Evolutionary conservation across 2,797 vertebrate genomes (phyloP).

Genomic region (Pseudotriccus pelzelni): DNA sequence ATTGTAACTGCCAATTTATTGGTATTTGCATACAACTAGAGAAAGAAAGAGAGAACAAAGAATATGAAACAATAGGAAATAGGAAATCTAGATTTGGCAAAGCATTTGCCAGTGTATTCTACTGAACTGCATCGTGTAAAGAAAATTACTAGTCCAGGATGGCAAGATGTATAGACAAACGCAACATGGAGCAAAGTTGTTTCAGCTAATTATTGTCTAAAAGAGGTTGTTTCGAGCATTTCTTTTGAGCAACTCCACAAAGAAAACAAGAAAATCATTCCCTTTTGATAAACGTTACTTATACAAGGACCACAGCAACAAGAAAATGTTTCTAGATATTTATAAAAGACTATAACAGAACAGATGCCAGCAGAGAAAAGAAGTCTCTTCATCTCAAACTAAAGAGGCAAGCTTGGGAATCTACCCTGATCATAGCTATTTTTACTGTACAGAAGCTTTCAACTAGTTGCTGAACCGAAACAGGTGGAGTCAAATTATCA

Average conservation of each 20-base stretch:
- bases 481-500: background rate
- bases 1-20: background rate
- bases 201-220: background rate
- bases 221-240: background rate
- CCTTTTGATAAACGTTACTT: slow-evolving; percentile 3
- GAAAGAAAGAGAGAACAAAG: background rate
- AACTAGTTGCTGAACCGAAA: background rate
- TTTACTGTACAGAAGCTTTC: background rate
- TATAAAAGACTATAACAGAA: slow-evolving; percentile 31
- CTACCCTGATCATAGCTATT: background rate
- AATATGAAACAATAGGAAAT: background rate
- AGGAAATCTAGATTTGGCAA: background rate
- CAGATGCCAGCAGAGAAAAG: slow-evolving; percentile 21
- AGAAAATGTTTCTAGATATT: slow-evolving; percentile 49
- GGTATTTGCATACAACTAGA: background rate
- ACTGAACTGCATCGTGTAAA: background rate
- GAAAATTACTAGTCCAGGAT: background rate
- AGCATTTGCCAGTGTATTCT: slow-evolving; percentile 14
- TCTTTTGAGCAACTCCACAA: background rate
- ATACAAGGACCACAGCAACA: slow-evolving; percentile 53
- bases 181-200: background rate
- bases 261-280: slow-evolving; percentile 1
- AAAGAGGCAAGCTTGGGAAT: background rate
- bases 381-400: background rate
- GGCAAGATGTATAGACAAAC: background rate